Percentiles rank a stretch among this genome's conserved stretches.
Conservation (phyloP, 2,797 vertebrate genomes). For the Hydrophis major region DNA sequence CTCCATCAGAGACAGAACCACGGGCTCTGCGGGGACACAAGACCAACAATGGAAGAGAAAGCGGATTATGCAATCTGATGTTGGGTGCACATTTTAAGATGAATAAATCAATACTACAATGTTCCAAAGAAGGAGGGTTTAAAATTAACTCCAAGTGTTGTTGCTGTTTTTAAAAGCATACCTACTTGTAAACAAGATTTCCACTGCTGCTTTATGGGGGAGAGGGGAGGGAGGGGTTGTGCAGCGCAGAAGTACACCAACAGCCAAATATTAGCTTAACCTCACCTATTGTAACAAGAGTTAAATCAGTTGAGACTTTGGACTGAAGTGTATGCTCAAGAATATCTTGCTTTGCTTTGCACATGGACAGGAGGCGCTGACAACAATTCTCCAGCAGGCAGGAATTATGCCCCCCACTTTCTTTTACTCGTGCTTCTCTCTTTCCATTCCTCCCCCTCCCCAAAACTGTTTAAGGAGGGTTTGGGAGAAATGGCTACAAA, state of each 20-base stretch:
- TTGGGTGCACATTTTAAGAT: background rate
- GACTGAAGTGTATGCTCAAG: background rate
- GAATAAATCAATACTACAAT: background rate
- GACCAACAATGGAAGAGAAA: background rate
- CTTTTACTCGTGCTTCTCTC: background rate
- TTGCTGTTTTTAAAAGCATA: background rate
- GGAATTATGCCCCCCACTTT: background rate
- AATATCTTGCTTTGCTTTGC: conserved; percentile 32
- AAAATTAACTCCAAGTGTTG: background rate
- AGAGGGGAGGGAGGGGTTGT: background rate
- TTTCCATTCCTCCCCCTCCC: background rate
- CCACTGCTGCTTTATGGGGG: background rate
- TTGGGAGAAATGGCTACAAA: background rate
- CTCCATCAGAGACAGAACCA: conserved; percentile 27
- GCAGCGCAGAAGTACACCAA: background rate
- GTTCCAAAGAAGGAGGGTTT: background rate
- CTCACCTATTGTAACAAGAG: conserved; percentile 11
- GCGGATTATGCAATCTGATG: fast-evolving
- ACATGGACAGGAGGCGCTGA: background rate
- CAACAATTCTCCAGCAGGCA: background rate
- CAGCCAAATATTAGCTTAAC: background rate
- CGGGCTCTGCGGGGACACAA: fast-evolving
- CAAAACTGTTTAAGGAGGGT: background rate
- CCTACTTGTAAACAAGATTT: background rate
- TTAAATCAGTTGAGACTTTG: background rate